Percentiles rank a stretch among this genome's conserved stretches.
Evolutionary conservation across 1,140 invertebrate genomes (phyloP).

Genomic region (Pseudomyrmex flavicornis): DNA sequence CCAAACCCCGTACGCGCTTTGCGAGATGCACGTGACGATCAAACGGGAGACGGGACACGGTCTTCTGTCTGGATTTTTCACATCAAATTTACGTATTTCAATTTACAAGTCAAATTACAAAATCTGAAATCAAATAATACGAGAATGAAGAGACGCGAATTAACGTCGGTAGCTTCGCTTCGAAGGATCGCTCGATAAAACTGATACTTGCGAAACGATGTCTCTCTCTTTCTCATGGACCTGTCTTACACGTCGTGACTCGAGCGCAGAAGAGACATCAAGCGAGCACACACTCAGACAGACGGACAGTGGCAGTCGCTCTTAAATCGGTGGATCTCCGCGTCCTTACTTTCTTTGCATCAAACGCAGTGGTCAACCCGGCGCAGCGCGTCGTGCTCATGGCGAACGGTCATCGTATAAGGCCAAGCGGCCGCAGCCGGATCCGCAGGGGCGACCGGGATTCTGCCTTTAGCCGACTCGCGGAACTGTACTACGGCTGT

Average conservation of each 20-base stretch:
- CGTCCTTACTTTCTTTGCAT: constrained; percentile 82
- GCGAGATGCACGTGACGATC: constrained; percentile 18
- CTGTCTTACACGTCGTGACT: constrained; percentile 59
- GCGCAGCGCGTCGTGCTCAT: constrained; percentile 66
- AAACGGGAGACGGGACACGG: not conserved
- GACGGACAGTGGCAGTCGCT: constrained; percentile 70
- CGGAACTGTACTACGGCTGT: constrained; percentile 81
- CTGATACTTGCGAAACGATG: constrained; percentile 7
- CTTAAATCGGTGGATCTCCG: constrained; percentile 72
- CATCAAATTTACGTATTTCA: too few relatives aligned
- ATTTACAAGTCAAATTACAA: not conserved
- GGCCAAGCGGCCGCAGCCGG: constrained; percentile 77
- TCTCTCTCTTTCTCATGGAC: not conserved
- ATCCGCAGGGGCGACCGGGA: constrained; percentile 78
- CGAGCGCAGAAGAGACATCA: constrained; percentile 71
- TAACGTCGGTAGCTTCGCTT: not conserved
- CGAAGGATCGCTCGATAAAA: constrained; percentile 22
- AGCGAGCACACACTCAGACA: constrained; percentile 42
- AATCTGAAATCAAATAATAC: too few relatives aligned
- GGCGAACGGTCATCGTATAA: constrained; percentile 81
- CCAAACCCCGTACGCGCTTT: not conserved
- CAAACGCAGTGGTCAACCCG: constrained; percentile 73
- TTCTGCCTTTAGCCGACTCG: constrained; percentile 80
- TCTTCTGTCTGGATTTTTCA: not conserved
- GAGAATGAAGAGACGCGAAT: not conserved